phyloP scores from a whole-genome alignment of 1,140 invertebrate genomes.

The Drusus annulatus region DNA sequence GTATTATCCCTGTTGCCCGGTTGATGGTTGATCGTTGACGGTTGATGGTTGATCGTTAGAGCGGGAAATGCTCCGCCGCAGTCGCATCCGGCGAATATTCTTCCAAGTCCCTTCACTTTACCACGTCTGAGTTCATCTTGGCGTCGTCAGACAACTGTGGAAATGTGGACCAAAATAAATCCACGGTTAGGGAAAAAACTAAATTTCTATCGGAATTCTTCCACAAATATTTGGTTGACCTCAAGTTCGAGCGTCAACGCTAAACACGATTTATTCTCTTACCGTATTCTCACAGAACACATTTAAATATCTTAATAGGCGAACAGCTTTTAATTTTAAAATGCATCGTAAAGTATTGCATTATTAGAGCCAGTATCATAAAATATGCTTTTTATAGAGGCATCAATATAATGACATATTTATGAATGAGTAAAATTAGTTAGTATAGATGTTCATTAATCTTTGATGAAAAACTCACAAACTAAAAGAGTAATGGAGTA shows the following conservation, averaged over 20 bases:
- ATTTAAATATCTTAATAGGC: background rate
- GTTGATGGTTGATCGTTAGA: no score
- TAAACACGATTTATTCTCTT: background rate
- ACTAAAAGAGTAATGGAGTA: no score
- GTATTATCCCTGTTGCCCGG: background rate
- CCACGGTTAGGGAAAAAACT: conserved; percentile 19
- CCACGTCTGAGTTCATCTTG: background rate
- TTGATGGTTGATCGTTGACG: no score
- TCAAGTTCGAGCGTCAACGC: background rate
- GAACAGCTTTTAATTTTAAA: no score
- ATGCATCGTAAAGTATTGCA: no score
- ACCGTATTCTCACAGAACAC: background rate
- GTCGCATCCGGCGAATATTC: conserved; percentile 28
- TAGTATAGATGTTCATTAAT: no score
- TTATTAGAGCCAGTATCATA: no score
- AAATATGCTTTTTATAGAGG: no score
- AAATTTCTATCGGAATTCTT: conserved; percentile 33
- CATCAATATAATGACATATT: no score
- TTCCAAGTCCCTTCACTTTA: background rate
- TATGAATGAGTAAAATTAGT: no score
- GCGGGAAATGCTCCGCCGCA: background rate
- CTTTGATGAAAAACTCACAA: no score
- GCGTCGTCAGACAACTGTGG: background rate
- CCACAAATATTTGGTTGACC: conserved; percentile 30
- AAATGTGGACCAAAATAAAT: conserved; percentile 27